Evolutionary conservation across 2,888 invertebrate genomes (phyloP).

Genomic region (Venusia cambrica): DNA sequence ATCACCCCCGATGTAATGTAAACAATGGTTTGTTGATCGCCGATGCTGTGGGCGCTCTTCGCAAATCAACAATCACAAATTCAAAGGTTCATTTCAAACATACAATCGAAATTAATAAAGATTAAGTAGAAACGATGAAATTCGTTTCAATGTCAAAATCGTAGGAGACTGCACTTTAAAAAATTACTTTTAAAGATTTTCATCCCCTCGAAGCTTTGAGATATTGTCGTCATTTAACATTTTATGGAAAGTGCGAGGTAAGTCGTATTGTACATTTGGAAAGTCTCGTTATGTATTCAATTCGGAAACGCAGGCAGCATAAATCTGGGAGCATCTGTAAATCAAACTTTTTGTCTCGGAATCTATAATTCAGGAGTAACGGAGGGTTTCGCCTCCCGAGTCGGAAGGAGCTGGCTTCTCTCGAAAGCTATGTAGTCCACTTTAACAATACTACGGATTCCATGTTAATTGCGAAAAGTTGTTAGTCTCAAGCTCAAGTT

Average conservation of each 20-base stretch:
- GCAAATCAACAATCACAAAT: not conserved
- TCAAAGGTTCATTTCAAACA: too few relatives aligned
- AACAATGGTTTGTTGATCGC: slow-evolving; percentile 15
- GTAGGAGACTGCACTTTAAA: slow-evolving; percentile 18
- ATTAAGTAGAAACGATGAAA: slow-evolving; percentile 17
- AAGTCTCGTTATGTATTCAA: slow-evolving; percentile 61
- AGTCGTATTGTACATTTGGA: slow-evolving; percentile 14
- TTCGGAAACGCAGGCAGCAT: slow-evolving; percentile 58
- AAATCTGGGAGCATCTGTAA: slow-evolving; percentile 62
- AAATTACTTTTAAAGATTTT: slow-evolving; percentile 26
- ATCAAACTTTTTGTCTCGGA: slow-evolving; percentile 67
- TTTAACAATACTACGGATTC: too few relatives aligned
- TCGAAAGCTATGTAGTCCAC: too few relatives aligned
- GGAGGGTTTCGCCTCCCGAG: slow-evolving; percentile 29
- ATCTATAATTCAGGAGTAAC: slow-evolving; percentile 60
- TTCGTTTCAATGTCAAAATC: slow-evolving; percentile 19
- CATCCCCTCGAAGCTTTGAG: slow-evolving; percentile 7
- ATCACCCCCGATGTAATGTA: slow-evolving; percentile 14
- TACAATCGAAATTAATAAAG: too few relatives aligned
- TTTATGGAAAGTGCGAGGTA: slow-evolving; percentile 16
- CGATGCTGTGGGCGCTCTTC: slow-evolving; percentile 6
- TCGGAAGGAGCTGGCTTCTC: too few relatives aligned
- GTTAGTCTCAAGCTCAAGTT: slow-evolving; percentile 10
- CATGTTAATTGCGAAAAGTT: slow-evolving; percentile 8
- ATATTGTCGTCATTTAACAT: slow-evolving; percentile 16